These are phyloP conservation scores for Podabrus alpinus DNA, from an alignment of 2,888 invertebrate genomes.

Conservation along the genomic window DNA sequence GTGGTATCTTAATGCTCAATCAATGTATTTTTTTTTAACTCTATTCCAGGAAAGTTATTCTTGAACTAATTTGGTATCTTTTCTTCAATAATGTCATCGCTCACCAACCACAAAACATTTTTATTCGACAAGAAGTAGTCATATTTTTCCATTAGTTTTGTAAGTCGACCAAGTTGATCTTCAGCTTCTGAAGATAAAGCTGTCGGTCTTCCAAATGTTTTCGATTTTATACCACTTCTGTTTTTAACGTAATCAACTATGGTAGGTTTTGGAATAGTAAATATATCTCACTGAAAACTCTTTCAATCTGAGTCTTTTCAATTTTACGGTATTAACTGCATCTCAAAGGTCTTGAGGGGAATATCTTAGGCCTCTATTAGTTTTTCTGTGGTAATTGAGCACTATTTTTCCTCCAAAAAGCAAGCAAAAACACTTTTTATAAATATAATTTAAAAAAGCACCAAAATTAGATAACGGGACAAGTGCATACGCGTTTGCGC, in stretches of 20 bases:
- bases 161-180: not conserved
- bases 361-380: too few species aligned
- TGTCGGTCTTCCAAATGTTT: slow-evolving; percentile 5
- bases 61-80: not conserved
- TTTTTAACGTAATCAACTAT: not conserved
- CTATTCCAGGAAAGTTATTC: not conserved
- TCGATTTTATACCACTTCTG: not conserved
- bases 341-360: too few species aligned
- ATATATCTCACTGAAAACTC: not conserved
- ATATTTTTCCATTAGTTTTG: slow-evolving; percentile 1
- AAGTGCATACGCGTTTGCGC: too few species aligned
- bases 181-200: not conserved
- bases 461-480: too few species aligned
- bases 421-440: too few species aligned
- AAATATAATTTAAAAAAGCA: too few species aligned
- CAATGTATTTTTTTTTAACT: not conserved
- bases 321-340: too few species aligned
- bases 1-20: not conserved
- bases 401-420: too few species aligned
- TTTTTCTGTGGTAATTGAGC: too few species aligned
- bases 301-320: too few species aligned
- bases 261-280: not conserved
- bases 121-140: not conserved
- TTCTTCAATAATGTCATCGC: not conserved
- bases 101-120: not conserved